A percentile compares a stretch with the other conserved stretches of the same genome.
Evolutionary conservation across 2,888 invertebrate species (phyloP).

Genomic region (Brachypterus glaber): DNA sequence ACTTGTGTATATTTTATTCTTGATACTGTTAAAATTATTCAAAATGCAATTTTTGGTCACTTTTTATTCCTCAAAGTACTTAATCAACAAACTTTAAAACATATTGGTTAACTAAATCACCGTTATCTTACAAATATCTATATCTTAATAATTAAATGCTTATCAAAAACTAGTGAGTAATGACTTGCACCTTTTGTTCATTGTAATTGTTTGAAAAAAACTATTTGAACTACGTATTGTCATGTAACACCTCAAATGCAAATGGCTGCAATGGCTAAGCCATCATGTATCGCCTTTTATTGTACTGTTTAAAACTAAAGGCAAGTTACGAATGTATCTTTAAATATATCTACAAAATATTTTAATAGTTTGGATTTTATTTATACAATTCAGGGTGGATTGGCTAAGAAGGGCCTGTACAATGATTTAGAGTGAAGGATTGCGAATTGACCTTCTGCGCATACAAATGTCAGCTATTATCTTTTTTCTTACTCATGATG

Average conservation of each 20-base stretch:
- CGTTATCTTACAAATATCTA: conserved; percentile 29
- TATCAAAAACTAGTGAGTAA: conserved; percentile 37
- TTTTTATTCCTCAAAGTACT: not conserved
- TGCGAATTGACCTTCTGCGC: too few relatives aligned
- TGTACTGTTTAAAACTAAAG: conserved; percentile 39
- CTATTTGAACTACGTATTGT: conserved; percentile 42
- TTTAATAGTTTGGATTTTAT: not conserved
- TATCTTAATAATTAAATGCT: conserved; percentile 35
- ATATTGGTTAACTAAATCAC: conserved; percentile 36
- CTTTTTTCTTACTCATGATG: too few relatives aligned
- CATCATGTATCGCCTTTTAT: conserved; percentile 36
- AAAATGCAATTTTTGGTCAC: conserved; percentile 6
- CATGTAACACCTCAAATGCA: conserved; percentile 39
- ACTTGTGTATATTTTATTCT: conserved; percentile 8
- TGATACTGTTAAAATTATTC: conserved; percentile 9
- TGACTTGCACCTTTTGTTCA: conserved; percentile 43
- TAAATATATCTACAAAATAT: conserved; percentile 17
- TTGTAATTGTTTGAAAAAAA: conserved; percentile 38
- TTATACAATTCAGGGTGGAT: too few relatives aligned
- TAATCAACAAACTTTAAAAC: conserved; percentile 7
- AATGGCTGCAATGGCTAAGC: conserved; percentile 27
- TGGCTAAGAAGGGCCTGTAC: too few relatives aligned
- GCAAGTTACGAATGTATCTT: conserved; percentile 29
- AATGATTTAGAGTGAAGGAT: too few relatives aligned
- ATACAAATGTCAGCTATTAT: too few relatives aligned